These are phyloP conservation scores for Cryptocephalus moraei DNA, from an alignment of 2,888 invertebrate genomes.

Conservation along the genomic window DNA sequence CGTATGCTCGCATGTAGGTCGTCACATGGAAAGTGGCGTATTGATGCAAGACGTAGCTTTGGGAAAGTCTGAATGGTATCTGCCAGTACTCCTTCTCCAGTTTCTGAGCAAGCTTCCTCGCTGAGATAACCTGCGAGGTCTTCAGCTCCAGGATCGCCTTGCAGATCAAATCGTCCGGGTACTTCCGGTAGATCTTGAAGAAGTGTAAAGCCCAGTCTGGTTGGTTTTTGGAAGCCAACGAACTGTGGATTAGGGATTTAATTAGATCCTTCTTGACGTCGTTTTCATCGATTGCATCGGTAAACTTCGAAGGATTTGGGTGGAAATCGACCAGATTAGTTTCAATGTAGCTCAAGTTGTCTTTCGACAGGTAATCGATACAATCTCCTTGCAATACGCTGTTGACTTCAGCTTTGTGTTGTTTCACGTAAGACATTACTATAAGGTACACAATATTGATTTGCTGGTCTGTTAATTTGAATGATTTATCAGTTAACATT, in stretches of 20 bases:
- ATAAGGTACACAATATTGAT: constrained; percentile 18
- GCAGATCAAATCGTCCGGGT: constrained; percentile 53
- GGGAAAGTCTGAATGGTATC: constrained; percentile 36
- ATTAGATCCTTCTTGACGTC: constrained; percentile 47
- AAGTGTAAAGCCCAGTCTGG: constrained; percentile 52
- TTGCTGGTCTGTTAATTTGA: constrained; percentile 12
- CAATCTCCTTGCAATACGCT: constrained; percentile 4
- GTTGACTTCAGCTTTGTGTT: constrained; percentile 15
- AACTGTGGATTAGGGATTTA: constrained; percentile 53
- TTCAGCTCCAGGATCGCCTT: constrained; percentile 50
- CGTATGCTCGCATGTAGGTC: constrained; percentile 17
- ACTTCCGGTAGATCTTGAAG: constrained; percentile 62
- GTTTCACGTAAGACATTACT: constrained; percentile 19
- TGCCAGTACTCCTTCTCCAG: constrained; percentile 10
- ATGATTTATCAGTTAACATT: background rate
- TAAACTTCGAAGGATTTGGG: constrained; percentile 9
- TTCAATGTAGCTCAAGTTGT: constrained; percentile 10
- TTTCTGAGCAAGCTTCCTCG: constrained; percentile 16
- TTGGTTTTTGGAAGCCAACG: constrained; percentile 44
- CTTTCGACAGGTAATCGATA: constrained; percentile 19
- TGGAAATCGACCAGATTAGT: constrained; percentile 6
- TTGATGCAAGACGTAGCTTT: constrained; percentile 35
- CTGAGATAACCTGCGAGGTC: constrained; percentile 12
- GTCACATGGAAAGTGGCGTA: constrained; percentile 15
- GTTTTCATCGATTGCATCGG: constrained; percentile 18